Conservation (phyloP, 2,113 vertebrate genomes). For the Forbesichthys agassizii region DNA sequence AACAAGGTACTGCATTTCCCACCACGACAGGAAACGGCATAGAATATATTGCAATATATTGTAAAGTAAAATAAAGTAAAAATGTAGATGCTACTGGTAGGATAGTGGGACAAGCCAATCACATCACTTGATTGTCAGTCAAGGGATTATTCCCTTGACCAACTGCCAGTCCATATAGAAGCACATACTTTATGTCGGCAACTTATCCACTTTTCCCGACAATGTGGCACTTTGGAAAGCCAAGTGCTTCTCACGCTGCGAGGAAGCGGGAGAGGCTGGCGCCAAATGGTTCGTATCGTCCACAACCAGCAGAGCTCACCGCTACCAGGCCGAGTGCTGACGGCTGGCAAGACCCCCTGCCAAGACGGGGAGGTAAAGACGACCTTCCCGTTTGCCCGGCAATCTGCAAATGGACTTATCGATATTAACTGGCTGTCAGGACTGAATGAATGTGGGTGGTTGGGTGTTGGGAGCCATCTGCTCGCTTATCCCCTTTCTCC, state of each 20-base stretch:
- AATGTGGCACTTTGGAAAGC: slow-evolving; percentile 52
- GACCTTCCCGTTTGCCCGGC: slow-evolving; percentile 58
- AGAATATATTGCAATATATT: too few species aligned
- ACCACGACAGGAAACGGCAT: slow-evolving; percentile 25
- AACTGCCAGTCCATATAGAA: slow-evolving; percentile 21
- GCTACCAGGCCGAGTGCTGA: slow-evolving; percentile 39
- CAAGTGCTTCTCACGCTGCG: slow-evolving; percentile 42
- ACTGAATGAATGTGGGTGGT: slow-evolving; percentile 10
- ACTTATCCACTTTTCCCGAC: slow-evolving; percentile 39
- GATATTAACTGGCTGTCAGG: slow-evolving; percentile 33
- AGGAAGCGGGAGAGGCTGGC: slow-evolving; percentile 19
- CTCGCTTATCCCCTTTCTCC: slow-evolving; percentile 9
- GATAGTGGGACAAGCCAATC: too few species aligned
- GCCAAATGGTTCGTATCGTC: slow-evolving; percentile 59
- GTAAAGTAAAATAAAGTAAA: too few species aligned
- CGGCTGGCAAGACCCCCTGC: slow-evolving; percentile 48
- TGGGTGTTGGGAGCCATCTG: slow-evolving; percentile 12
- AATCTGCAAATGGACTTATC: slow-evolving; percentile 39
- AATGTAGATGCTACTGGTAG: too few species aligned
- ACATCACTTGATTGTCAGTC: slow-evolving; percentile 5
- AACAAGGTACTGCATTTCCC: slow-evolving; percentile 15
- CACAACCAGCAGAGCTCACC: slow-evolving; percentile 39
- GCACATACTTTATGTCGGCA: slow-evolving; percentile 23
- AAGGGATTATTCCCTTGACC: slow-evolving; percentile 13
- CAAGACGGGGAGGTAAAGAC: slow-evolving; percentile 67